Percentiles rank a stretch among this genome's conserved stretches.
phyloP scores from a whole-genome alignment of 2,888 invertebrate genomes.

The Saturnia japonica region DNA sequence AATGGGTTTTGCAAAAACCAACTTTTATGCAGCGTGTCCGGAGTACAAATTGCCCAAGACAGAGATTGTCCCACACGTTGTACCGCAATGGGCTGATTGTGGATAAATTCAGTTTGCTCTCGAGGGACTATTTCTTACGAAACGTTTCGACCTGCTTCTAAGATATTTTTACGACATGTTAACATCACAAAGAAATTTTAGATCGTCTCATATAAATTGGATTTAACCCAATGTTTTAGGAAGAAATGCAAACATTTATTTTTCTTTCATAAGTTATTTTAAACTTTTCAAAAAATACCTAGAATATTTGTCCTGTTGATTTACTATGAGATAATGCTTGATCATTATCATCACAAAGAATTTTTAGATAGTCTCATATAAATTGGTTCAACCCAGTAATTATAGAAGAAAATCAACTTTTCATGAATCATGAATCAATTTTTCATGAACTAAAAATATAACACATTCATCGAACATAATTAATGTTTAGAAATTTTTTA shows the following conservation, averaged over 20 bases:
- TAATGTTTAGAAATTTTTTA: too few species aligned
- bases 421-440: too few species aligned
- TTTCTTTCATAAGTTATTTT: slow-evolving; percentile 24
- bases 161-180: slow-evolving; percentile 6
- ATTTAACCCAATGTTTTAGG: background rate
- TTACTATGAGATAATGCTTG: too few species aligned
- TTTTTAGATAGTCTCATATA: too few species aligned
- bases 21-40: slow-evolving; percentile 27
- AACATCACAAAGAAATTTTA: background rate
- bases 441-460: too few species aligned
- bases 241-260: slow-evolving; percentile 24
- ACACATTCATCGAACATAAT: too few species aligned
- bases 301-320: too few species aligned
- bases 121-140: slow-evolving; percentile 8
- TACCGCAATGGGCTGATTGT: slow-evolving; percentile 9
- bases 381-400: too few species aligned
- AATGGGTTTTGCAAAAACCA: slow-evolving; percentile 23
- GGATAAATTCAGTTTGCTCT: slow-evolving; percentile 10
- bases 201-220: background rate
- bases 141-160: background rate
- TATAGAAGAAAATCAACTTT: too few species aligned
- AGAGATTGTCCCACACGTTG: slow-evolving; percentile 13
- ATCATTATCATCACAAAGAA: too few species aligned
- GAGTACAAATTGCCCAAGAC: slow-evolving; percentile 23
- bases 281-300: too few species aligned